These are phyloP conservation scores for Galerucella nymphaeae DNA, from an alignment of 2,888 invertebrate species.

Conservation along the genomic window DNA sequence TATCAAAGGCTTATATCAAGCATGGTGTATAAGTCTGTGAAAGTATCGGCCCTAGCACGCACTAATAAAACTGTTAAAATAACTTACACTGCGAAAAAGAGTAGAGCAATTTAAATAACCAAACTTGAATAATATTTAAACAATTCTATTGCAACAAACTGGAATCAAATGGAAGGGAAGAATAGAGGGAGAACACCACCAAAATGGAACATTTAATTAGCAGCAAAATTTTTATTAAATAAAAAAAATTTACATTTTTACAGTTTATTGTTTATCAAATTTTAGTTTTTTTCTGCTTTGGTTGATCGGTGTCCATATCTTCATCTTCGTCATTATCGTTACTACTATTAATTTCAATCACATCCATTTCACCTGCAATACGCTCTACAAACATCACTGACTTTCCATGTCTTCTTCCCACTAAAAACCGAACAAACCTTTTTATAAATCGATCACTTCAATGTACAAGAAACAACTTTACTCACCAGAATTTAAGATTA, in stretches of 20 bases:
- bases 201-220: neutral
- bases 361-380: slow-evolving; percentile 55
- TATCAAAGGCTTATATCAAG: too few relatives aligned
- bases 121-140: too few relatives aligned
- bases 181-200: too few relatives aligned
- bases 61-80: too few relatives aligned
- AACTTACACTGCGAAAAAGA: too few relatives aligned
- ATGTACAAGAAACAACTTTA: neutral
- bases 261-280: slow-evolving; percentile 9
- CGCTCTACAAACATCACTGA: slow-evolving; percentile 67
- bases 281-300: slow-evolving; percentile 53
- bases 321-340: slow-evolving; percentile 6
- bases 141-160: too few relatives aligned
- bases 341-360: neutral
- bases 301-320: slow-evolving; percentile 56
- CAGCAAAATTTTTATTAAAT: neutral
- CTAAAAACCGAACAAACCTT: slow-evolving; percentile 52
- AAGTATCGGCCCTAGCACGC: too few relatives aligned
- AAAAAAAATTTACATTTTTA: too few relatives aligned
- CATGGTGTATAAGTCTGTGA: too few relatives aligned
- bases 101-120: too few relatives aligned
- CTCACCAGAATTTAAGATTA: slow-evolving; percentile 75
- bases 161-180: too few relatives aligned
- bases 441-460: too few relatives aligned
- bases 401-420: slow-evolving; percentile 67